phyloP scores from a whole-genome alignment of 92 coral and sea anemone species.

The Hydrozoanthus gracilis region DNA sequence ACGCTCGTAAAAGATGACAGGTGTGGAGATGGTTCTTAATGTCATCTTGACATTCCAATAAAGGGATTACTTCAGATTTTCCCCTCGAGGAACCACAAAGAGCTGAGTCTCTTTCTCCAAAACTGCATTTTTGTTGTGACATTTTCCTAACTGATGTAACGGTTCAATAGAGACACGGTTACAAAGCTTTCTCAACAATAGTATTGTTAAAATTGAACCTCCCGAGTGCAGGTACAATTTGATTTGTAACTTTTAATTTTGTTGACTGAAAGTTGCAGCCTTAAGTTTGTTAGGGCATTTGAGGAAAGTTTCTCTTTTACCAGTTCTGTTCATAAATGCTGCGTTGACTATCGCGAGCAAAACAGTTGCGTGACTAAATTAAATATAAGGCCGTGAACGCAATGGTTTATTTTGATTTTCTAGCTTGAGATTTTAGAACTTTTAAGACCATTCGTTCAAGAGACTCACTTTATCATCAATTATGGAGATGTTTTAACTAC shows the following conservation, averaged over 20 bases:
- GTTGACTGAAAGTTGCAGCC: background rate
- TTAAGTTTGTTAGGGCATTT: background rate
- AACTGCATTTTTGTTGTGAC: background rate
- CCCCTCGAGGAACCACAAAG: background rate
- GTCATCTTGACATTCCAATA: background rate
- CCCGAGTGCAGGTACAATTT: too few species aligned
- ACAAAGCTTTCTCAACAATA: too few species aligned
- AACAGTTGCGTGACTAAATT: constrained; percentile 9
- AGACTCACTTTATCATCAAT: background rate
- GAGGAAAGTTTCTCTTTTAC: background rate
- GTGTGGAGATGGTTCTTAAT: background rate
- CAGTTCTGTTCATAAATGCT: too few species aligned
- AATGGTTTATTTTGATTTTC: background rate
- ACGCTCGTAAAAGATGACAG: background rate
- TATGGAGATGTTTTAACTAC: background rate
- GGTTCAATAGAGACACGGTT: too few species aligned
- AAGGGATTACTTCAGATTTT: background rate
- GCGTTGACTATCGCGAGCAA: too few species aligned
- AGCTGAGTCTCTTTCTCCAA: background rate
- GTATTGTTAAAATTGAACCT: too few species aligned
- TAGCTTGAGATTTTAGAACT: background rate
- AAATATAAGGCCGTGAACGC: constrained; percentile 3
- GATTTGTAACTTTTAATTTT: background rate
- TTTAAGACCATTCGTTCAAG: background rate
- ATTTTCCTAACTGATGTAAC: background rate